Evolutionary conservation across 2,113 vertebrate species (phyloP), one percentile per base, ranked within the genome.

Genomic region (Tyto alba): DNA sequence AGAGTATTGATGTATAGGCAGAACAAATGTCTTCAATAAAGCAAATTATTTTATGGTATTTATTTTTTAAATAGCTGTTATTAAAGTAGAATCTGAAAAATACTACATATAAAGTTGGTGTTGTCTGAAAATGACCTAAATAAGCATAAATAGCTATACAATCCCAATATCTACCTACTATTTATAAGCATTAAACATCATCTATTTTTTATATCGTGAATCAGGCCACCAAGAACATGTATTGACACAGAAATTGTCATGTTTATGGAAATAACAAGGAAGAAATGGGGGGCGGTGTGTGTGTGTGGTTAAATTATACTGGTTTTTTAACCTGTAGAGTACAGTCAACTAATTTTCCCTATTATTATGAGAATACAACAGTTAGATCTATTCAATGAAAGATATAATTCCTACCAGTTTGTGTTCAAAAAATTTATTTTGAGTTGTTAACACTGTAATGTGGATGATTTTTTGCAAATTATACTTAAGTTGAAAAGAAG

Each of bases 261-360:
- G 36, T 16, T 3, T 56, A 27, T 30, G 43, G 17, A 73, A 91
- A 59, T 12, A 57, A 25, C 27, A 62, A 56, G 23, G 38, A 74
- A 48, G 4, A 87, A 45, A 32, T 29, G n/a, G n/a, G n/a, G n/a
- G n/a, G n/a, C n/a, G n/a, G n/a, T n/a, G n/a, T n/a, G n/a, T n/a
- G n/a, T n/a, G n/a, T n/a, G 4, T 55, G 10, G 5, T 9, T 2
- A 1, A 16, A 36, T 23, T 47, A 43, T 21, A 9, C 38, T 60
- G 5, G 1, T 16, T 38, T 74, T 59, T 82, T 72, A 59, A 47
- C 15, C 9, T 64, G 7, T 59, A 40, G 5, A 63, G 19, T 72
- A 22, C 1, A 63, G 5, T 38, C 7, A 32, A n/a, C 3, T 38
- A 0, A 47, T 38, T 71, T 77, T 29, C 16, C 17, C 7, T 47